Evolutionary conservation across 2,113 vertebrate species (phyloP).

Genomic region (Dicaeum eximium): DNA sequence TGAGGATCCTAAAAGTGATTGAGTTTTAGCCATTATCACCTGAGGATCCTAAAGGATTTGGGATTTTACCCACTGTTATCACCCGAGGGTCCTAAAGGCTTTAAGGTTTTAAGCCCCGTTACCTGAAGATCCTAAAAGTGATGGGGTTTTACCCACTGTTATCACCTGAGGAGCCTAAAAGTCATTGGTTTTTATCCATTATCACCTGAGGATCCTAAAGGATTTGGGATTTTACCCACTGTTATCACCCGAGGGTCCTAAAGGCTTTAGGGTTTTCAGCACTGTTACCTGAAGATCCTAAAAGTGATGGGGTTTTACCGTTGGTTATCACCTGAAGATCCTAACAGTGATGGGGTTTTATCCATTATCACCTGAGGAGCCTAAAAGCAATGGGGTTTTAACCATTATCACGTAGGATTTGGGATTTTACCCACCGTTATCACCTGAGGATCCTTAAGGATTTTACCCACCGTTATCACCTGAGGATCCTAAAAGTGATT

Average conservation of each 20-base stretch:
- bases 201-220: not conserved
- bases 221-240: accelerated
- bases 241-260: not conserved
- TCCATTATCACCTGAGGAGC: accelerated
- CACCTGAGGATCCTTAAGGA: not conserved
- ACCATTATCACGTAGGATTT: no score
- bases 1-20: not conserved
- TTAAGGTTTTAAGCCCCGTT: no score
- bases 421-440: accelerated
- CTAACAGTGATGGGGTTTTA: accelerated
- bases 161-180: no score
- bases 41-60: not conserved
- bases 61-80: not conserved
- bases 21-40: no score
- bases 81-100: no score
- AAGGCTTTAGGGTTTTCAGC: not conserved
- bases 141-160: not conserved
- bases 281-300: not conserved
- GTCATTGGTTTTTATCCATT: accelerated
- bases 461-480: not conserved
- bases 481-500: no score
- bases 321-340: not conserved
- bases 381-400: no score
- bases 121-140: not conserved
- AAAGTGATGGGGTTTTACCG: not conserved